Percentiles rank a stretch among this genome's conserved stretches.
Conservation (phyloP, 2,113 vertebrate genomes). For the Boleophthalmus pectinirostris region DNA sequence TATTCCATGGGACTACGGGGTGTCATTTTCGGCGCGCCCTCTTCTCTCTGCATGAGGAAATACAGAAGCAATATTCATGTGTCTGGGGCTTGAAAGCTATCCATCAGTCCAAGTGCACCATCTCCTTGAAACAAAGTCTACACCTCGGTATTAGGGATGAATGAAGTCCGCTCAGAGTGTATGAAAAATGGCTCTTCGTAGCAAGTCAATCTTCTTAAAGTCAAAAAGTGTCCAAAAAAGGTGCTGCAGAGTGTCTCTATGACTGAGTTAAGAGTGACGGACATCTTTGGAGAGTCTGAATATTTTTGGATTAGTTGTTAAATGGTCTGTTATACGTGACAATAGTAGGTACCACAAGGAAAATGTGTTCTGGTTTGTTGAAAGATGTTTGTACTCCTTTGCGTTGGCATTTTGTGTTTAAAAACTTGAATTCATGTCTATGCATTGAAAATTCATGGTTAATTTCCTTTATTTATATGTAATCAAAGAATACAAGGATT, state of each 20-base stretch:
- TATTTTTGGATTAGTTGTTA: not conserved
- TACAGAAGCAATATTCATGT: conserved; percentile 38
- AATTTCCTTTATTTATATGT: too few species aligned
- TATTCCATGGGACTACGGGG: not conserved
- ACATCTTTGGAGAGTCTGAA: not conserved
- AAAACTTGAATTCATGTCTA: too few species aligned
- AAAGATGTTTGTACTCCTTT: not conserved
- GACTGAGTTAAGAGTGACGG: not conserved
- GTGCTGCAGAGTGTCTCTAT: not conserved
- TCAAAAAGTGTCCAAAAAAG: not conserved
- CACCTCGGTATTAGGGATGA: conserved; percentile 16
- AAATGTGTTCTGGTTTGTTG: not conserved
- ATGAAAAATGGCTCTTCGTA: not conserved
- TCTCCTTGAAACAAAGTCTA: conserved; percentile 50
- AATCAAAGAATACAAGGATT: too few species aligned
- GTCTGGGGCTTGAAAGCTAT: conserved; percentile 20
- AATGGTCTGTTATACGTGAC: not conserved
- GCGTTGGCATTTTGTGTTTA: not conserved
- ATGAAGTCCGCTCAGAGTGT: not conserved
- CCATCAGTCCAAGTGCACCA: conserved; percentile 38
- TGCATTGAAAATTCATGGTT: too few species aligned
- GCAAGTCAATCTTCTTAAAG: conserved; percentile 11
- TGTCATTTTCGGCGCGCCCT: conserved; percentile 5
- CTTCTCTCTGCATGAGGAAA: conserved; percentile 45
- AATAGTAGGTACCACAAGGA: not conserved